These are phyloP conservation scores for Pseudochaenichthys georgianus DNA, from an alignment of 2,797 vertebrate species.

Conservation along the genomic window DNA sequence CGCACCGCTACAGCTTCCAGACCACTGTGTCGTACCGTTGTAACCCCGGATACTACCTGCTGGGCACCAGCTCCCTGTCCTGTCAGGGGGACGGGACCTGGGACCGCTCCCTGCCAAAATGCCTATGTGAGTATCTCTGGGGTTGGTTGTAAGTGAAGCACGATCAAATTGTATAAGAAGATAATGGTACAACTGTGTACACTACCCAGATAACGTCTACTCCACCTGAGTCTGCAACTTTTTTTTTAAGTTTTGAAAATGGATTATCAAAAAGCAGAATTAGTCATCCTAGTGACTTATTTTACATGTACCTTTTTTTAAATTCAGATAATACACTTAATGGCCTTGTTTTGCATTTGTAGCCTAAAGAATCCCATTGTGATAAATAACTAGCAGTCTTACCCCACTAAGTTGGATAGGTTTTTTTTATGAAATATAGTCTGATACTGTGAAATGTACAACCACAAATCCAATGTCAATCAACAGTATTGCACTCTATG, in stretches of 20 bases:
- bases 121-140: slow-evolving; percentile 91
- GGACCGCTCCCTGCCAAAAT: slow-evolving; percentile 95
- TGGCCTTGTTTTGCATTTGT: background rate
- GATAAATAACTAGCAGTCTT: background rate
- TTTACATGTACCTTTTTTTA: background rate
- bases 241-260: background rate
- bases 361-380: background rate
- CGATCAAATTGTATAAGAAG: background rate
- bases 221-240: background rate
- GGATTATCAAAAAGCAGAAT: background rate
- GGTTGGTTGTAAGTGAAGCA: background rate
- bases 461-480: background rate
- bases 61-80: slow-evolving; percentile 92
- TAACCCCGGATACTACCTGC: slow-evolving; percentile 92
- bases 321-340: too few species aligned
- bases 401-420: background rate
- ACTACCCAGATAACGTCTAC: background rate
- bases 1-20: slow-evolving; percentile 95
- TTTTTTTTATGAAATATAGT: background rate
- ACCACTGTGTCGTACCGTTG: slow-evolving; percentile 94
- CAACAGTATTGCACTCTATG: background rate
- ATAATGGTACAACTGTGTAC: background rate
- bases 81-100: slow-evolving; percentile 98
- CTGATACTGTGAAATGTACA: background rate
- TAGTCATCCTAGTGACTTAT: background rate